Base-by-base conservation (phyloP, 2,888 invertebrate genomes). In the Protonemura montana region DNA sequence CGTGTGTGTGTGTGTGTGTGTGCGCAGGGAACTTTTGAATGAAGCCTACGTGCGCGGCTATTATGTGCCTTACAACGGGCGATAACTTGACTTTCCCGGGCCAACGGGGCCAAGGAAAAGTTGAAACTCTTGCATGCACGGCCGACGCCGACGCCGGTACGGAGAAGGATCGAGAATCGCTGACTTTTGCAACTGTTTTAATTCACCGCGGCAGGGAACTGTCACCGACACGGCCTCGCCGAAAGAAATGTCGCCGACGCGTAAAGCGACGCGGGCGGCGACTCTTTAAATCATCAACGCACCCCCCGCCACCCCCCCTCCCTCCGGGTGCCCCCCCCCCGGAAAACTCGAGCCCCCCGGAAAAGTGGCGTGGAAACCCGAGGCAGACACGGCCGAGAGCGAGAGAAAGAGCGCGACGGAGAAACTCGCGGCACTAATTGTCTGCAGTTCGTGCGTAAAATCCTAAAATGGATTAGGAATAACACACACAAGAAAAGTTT, bases 121-220 rank as follows among this genome's bases (percentile, higher is more conserved):
- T 35, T 35, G 10, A 10, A 35, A 35, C 10, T 35, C 35, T 21
- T 59, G 59, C 78, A 78, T 78, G 78, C 29, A 78, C 35, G 35
- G 16, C 27, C 78, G 25, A 78, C 27, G 26, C 10, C 59, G 21
- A 59, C 35, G 35, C 35, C 35, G 35, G 35, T 35, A 35, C 35
- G 35, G 35, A 35, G 35, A 35, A 10, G 35, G 35, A 41, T 87
- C 87, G 82, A 86, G 86, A 86, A 87, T 87, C 86, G 87, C 87
- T 87, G 87, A 87, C 84, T 78, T 59, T 59, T 21, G 41, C 86
- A 84, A 76, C 81, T 87, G 84, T 86, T 87, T 87, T 87, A 87
- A 87, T 87, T 87, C 86, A 41, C 84, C 87, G 86, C 80, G 29
- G 86, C 86, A 85, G 86, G 30, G n/a, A 83, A 5, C 84, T 85